These are phyloP conservation scores for Mungos mungo DNA, from an alignment of 2,113 vertebrate species.

Conservation along the genomic window DNA sequence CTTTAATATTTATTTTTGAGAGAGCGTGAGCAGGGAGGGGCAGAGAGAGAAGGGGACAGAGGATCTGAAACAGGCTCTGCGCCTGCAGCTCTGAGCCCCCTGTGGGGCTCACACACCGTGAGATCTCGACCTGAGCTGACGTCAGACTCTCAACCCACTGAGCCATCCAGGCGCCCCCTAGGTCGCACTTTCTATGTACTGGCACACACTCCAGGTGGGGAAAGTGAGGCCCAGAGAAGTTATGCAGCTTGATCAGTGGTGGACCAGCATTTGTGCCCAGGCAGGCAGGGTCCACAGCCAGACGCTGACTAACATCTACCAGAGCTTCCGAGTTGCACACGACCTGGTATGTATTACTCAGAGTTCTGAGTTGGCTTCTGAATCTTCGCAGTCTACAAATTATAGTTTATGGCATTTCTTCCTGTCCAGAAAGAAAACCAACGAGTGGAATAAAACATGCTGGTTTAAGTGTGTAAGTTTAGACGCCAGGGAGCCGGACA, in stretches of 20 bases:
- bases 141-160: no score
- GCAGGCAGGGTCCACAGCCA: neutral
- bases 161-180: no score
- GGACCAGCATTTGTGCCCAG: neutral
- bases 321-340: neutral
- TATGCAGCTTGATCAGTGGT: neutral
- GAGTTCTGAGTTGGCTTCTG: neutral
- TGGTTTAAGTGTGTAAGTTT: neutral
- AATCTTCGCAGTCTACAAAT: neutral
- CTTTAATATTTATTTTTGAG: no score
- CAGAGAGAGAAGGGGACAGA: no score
- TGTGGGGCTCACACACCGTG: no score
- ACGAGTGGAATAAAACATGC: neutral
- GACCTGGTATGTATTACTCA: neutral
- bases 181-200: no score
- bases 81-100: no score
- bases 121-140: no score
- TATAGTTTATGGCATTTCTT: neutral
- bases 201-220: neutral
- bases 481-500: neutral
- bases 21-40: no score
- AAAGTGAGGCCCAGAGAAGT: neutral
- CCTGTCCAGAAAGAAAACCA: slow-evolving; percentile 20
- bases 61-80: no score
- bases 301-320: neutral